These are phyloP conservation scores for Ammodytes dubius DNA, from an alignment of 2,113 vertebrate species.

Conservation along the genomic window DNA sequence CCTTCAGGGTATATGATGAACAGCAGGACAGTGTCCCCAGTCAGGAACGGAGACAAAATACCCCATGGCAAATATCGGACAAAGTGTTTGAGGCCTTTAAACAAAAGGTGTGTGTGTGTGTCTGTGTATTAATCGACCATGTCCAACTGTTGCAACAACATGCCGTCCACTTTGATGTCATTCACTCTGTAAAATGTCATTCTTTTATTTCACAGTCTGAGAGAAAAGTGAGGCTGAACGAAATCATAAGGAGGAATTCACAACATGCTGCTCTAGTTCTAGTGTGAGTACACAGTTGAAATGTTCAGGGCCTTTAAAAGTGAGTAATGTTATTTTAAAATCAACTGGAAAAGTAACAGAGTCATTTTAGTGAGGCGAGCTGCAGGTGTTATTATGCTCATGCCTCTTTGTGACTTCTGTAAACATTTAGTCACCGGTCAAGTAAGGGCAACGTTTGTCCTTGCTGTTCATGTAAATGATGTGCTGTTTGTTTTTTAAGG, in stretches of 20 bases:
- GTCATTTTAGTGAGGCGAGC: too few relatives aligned
- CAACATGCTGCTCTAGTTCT: slow-evolving; percentile 81
- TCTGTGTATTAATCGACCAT: too few relatives aligned
- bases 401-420: neutral
- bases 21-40: slow-evolving; percentile 56
- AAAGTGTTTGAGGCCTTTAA: slow-evolving; percentile 79
- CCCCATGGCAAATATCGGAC: slow-evolving; percentile 77
- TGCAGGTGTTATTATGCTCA: too few relatives aligned
- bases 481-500: slow-evolving; percentile 51
- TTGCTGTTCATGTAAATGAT: neutral
- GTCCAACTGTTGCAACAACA: neutral
- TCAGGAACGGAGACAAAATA: slow-evolving; percentile 52
- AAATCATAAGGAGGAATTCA: slow-evolving; percentile 85
- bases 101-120: slow-evolving; percentile 75
- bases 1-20: slow-evolving; percentile 76
- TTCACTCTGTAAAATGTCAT: neutral
- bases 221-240: slow-evolving; percentile 81
- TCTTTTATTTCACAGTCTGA: slow-evolving; percentile 71
- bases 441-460: neutral
- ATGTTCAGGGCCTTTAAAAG: neutral
- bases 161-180: neutral
- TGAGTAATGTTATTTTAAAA: too few relatives aligned
- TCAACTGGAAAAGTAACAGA: too few relatives aligned
- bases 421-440: neutral
- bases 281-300: slow-evolving; percentile 77